These are phyloP conservation scores for Gasteruption jaculator DNA, from an alignment of 2,888 invertebrate genomes.

Conservation along the genomic window DNA sequence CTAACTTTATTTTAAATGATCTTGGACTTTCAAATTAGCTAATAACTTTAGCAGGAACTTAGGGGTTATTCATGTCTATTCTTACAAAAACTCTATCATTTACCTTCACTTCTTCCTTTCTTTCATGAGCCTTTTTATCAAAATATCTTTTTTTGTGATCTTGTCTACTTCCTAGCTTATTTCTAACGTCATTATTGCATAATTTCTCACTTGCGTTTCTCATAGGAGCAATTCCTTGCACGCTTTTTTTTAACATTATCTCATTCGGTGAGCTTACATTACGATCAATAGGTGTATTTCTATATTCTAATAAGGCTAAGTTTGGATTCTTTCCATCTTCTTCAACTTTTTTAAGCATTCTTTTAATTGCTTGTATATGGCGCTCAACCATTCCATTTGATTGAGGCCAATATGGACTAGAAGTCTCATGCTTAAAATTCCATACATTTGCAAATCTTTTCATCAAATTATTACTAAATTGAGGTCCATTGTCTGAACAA, in stretches of 20 bases:
- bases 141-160: slow-evolving; percentile 14
- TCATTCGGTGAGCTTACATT: slow-evolving; percentile 24
- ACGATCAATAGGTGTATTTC: slow-evolving; percentile 25
- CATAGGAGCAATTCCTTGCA: slow-evolving; percentile 24
- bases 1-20: slow-evolving; percentile 13
- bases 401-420: slow-evolving; percentile 21
- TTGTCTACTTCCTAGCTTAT: too few relatives aligned
- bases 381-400: slow-evolving; percentile 26
- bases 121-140: slow-evolving; percentile 14
- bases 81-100: slow-evolving; percentile 17
- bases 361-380: slow-evolving; percentile 27
- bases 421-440: slow-evolving; percentile 18
- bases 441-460: slow-evolving; percentile 18
- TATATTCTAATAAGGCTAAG: slow-evolving; percentile 24
- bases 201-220: too few relatives aligned
- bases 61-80: slow-evolving; percentile 12
- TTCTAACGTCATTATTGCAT: too few relatives aligned
- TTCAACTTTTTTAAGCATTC: slow-evolving; percentile 24
- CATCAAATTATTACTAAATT: slow-evolving; percentile 15
- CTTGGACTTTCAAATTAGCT: slow-evolving; percentile 11
- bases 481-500: slow-evolving; percentile 22
- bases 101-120: slow-evolving; percentile 11
- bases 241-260: slow-evolving; percentile 20
- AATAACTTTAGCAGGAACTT: slow-evolving; percentile 11
- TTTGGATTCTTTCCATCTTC: slow-evolving; percentile 18